A percentile compares a stretch with the other conserved stretches of the same genome.
phyloP scores from a whole-genome alignment of 1,140 invertebrate genomes.

The Brachionus koreanus region DNA sequence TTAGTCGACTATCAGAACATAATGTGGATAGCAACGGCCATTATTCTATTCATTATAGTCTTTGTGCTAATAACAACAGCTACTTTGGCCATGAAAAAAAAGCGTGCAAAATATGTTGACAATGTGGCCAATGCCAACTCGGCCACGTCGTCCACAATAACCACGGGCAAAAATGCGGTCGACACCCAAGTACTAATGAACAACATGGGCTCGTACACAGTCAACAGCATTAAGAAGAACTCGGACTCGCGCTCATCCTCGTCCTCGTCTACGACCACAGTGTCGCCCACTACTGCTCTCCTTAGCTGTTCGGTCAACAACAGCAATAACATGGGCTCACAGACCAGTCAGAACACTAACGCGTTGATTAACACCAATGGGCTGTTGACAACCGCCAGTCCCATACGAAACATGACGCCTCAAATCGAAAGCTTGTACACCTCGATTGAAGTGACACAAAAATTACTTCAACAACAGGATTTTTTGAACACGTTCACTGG shows the following conservation, averaged over 20 bases:
- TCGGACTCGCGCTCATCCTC: neutral
- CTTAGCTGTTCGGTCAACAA: constrained; percentile 39
- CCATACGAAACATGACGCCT: neutral
- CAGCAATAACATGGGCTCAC: neutral
- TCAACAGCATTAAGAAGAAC: neutral
- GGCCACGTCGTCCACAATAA: neutral
- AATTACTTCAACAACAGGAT: constrained; percentile 2
- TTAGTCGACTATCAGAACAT: constrained; percentile 63
- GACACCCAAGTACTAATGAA: constrained; percentile 25
- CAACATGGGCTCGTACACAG: neutral
- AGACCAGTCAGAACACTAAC: constrained; percentile 9
- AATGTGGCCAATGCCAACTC: neutral
- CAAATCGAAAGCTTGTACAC: constrained; percentile 35
- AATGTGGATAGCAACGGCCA: constrained; percentile 69
- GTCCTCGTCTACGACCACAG: neutral
- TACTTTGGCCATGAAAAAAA: constrained; percentile 39
- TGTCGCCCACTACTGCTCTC: constrained; percentile 18
- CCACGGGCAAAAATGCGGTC: neutral
- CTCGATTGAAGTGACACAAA: constrained; percentile 29
- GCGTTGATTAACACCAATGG: neutral
- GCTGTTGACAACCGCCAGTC: neutral
- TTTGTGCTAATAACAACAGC: constrained; percentile 60
- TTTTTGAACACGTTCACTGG: constrained; percentile 25
- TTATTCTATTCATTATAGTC: constrained; percentile 71
- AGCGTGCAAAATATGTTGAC: neutral